phyloP scores from a whole-genome alignment of 2,888 invertebrate genomes.

The Meliscaeva auricollis region DNA sequence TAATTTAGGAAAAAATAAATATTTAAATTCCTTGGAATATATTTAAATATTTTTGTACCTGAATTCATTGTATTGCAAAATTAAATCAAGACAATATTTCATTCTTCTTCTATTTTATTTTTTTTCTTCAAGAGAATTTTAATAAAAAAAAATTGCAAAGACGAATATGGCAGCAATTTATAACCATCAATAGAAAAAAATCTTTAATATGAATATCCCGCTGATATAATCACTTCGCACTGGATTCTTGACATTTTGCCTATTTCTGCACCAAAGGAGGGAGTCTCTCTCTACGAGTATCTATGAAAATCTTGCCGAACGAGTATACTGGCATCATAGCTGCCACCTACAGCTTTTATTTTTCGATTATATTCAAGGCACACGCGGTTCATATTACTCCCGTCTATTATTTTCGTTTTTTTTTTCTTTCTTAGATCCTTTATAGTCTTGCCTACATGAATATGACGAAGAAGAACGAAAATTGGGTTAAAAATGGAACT shows the following conservation, averaged over 20 bases:
- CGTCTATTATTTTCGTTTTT: slow-evolving; percentile 56
- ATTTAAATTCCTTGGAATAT: too few relatives aligned
- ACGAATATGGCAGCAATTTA: slow-evolving; percentile 52
- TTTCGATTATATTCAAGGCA: slow-evolving; percentile 66
- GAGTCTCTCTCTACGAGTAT: background rate
- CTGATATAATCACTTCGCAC: slow-evolving; percentile 56
- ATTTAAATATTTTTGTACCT: too few relatives aligned
- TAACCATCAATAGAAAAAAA: slow-evolving; percentile 43
- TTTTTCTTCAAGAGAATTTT: slow-evolving; percentile 24
- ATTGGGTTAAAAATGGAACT: slow-evolving; percentile 29
- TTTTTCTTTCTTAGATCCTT: background rate
- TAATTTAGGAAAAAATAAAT: too few relatives aligned
- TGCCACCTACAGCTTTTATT: slow-evolving; percentile 50
- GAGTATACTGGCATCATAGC: too few relatives aligned
- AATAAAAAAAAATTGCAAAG: slow-evolving; percentile 42
- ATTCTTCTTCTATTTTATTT: too few relatives aligned
- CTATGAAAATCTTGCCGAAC: too few relatives aligned
- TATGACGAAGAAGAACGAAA: slow-evolving; percentile 1
- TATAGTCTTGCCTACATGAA: background rate
- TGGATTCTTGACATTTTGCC: slow-evolving; percentile 15
- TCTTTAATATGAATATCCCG: slow-evolving; percentile 41
- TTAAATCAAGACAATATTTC: too few relatives aligned
- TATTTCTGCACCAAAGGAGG: slow-evolving; percentile 12
- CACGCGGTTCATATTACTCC: slow-evolving; percentile 70
- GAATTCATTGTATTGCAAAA: too few relatives aligned